Percentiles rank a stretch among this genome's conserved stretches.
These are phyloP conservation scores for Zoanthus sociatus DNA, from an alignment of 92 coral and sea anemone species.

Conservation along the genomic window DNA sequence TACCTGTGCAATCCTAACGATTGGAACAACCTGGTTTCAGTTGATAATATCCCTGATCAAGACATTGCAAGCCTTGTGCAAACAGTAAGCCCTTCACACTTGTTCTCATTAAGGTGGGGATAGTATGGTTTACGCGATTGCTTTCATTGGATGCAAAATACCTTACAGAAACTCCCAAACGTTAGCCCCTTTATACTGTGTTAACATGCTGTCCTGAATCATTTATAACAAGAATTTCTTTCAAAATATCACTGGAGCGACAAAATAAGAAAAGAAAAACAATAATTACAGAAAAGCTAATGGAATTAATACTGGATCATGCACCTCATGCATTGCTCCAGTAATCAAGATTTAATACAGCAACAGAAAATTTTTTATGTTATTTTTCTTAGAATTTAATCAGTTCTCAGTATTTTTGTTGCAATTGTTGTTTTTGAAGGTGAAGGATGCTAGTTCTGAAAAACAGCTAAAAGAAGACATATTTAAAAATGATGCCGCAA, in stretches of 20 bases:
- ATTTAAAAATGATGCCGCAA: conserved; percentile 42
- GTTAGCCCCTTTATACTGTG: conserved; percentile 22
- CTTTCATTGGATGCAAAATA: conserved; percentile 26
- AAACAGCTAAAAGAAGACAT: conserved; percentile 40
- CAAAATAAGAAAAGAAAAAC: conserved; percentile 16
- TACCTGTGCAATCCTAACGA: conserved; percentile 36
- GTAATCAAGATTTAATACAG: conserved; percentile 28
- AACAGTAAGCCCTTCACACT: conserved; percentile 36
- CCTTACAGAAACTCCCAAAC: conserved; percentile 26
- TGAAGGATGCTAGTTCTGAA: conserved; percentile 40
- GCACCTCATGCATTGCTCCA: conserved; percentile 9
- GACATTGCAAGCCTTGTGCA: conserved; percentile 39
- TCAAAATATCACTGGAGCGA: conserved; percentile 25
- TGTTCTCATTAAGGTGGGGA: conserved; percentile 34
- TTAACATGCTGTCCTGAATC: conserved; percentile 14
- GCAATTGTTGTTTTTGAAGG: conserved; percentile 26
- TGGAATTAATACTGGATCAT: conserved; percentile 4
- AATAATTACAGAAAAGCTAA: conserved; percentile 22
- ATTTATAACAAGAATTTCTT: conserved; percentile 16
- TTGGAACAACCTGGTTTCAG: conserved; percentile 37
- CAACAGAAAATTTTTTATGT: conserved; percentile 25
- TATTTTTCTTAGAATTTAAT: not conserved
- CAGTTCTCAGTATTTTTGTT: conserved; percentile 16
- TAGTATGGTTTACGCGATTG: conserved; percentile 17
- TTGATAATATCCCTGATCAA: conserved; percentile 36